A percentile compares a stretch with the other conserved stretches of the same genome.
phyloP scores from a whole-genome alignment of 2,113 vertebrate species.

The Pandion haliaetus region DNA sequence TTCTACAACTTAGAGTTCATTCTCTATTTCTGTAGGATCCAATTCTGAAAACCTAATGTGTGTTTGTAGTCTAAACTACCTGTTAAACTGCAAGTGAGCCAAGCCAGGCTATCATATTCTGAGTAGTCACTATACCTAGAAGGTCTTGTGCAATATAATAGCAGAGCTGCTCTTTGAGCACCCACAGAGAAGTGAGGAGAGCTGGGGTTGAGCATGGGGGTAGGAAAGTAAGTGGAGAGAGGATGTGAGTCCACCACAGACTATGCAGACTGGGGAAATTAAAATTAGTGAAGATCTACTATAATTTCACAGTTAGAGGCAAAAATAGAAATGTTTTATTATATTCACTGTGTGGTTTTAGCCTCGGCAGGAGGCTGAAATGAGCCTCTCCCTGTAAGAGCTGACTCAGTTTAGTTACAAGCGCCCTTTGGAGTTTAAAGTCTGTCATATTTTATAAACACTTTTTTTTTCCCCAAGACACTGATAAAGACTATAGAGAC shows the following conservation, averaged over 20 bases:
- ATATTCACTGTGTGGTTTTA: not conserved
- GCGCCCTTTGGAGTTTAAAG: constrained; percentile 39
- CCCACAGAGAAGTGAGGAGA: not conserved
- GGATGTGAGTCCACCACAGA: not conserved
- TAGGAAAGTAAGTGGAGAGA: not conserved
- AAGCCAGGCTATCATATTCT: not conserved
- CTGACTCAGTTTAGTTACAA: not conserved
- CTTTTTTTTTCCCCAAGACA: not conserved
- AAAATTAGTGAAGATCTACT: not conserved
- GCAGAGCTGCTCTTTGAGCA: not conserved
- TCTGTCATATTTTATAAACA: not conserved
- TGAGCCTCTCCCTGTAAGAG: not conserved
- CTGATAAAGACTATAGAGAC: not conserved
- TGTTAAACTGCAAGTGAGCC: not conserved
- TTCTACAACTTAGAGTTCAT: not conserved
- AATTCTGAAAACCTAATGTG: not conserved
- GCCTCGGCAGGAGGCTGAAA: not conserved
- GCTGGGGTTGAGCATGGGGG: not conserved
- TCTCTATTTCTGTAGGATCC: not conserved
- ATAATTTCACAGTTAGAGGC: not conserved
- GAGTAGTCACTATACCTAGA: not conserved
- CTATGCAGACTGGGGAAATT: not conserved
- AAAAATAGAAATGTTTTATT: not conserved
- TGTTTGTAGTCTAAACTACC: not conserved
- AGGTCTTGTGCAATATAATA: not conserved